Evolutionary conservation across 2,888 invertebrate genomes (phyloP), one percentile per base, ranked within the genome.

Genomic region (Rhamnusium bicolor): DNA sequence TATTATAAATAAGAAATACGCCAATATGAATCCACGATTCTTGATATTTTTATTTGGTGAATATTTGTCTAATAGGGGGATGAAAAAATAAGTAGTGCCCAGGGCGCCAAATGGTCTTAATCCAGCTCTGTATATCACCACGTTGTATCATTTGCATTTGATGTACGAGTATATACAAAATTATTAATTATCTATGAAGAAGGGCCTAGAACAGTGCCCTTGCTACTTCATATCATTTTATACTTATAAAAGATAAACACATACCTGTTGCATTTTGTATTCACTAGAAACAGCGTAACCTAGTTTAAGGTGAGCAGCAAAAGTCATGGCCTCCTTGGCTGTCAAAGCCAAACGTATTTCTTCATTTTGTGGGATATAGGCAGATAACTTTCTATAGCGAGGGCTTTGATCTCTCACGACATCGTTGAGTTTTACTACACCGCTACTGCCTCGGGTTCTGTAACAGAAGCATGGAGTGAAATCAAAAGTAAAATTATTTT

Each of bases 291-390:
- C 92, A 65, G 91, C 91, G 79, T 90, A 92, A 53, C 96, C 94
- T 21, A 95, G 90, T 85, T 96, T 95, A 16, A 96, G 89, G 80
- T 94, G 90, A 0, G 95, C 95, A 0, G 95, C 94, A 65, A 94
- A 91, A 83, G 90, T 90, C 93, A 96, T 94, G 51, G 94, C 91
- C 88, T 96, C 96, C 73, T 90, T 89, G 2, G 94, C 94, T 0
- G 94, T 93, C 19, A 96, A 90, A 80, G 92, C 91, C 0, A 94
- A 92, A 81, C 95, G 91, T 29, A 95, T 87, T 74, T 93, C 88
- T 84, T 94, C 94, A 74, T 94, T 93, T 85, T 96, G 95, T 91
- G 95, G 95, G 81, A 96, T 95, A 89, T 95, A 95, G 63, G 94
- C 93, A 27, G 93, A 92, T 76, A 94, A 90, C 95, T 80, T 95